Percentiles rank a stretch among this genome's conserved stretches.
phyloP scores from a whole-genome alignment of 1,140 invertebrate genomes.

The Penaeus chinensis region DNA sequence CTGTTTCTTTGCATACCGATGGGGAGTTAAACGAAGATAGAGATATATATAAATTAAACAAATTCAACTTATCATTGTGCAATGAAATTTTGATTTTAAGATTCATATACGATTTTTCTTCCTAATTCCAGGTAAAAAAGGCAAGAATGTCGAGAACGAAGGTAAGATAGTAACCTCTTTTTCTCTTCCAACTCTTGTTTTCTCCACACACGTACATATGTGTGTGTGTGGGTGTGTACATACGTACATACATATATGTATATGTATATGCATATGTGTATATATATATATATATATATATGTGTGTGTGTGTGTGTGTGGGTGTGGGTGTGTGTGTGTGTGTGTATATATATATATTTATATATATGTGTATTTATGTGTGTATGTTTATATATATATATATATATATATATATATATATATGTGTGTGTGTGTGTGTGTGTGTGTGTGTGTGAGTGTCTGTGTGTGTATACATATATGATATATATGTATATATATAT shows the following conservation, averaged over 20 bases:
- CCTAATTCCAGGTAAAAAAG: too few species aligned
- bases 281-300: slow-evolving; percentile 9
- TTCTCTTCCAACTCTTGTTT: too few species aligned
- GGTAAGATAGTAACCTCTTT: too few species aligned
- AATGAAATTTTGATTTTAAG: too few species aligned
- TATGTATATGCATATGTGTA: not conserved
- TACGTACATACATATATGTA: not conserved
- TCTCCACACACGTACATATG: too few species aligned
- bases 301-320: not conserved
- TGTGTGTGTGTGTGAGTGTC: not conserved
- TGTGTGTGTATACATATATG: not conserved
- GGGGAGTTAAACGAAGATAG: too few species aligned
- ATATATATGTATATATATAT: not conserved
- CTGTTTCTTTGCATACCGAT: too few species aligned
- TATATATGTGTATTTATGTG: not conserved
- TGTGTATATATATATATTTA: not conserved
- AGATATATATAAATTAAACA: too few species aligned
- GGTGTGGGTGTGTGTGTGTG: not conserved
- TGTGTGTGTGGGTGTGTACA: not conserved
- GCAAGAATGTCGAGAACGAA: too few species aligned
- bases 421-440: not conserved
- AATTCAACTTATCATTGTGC: too few species aligned
- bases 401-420: slow-evolving; percentile 6
- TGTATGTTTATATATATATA: not conserved
- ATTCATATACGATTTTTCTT: too few species aligned